Evolutionary conservation across 2,113 vertebrate genomes (phyloP).

Genomic region (Siphamia tubifer): DNA sequence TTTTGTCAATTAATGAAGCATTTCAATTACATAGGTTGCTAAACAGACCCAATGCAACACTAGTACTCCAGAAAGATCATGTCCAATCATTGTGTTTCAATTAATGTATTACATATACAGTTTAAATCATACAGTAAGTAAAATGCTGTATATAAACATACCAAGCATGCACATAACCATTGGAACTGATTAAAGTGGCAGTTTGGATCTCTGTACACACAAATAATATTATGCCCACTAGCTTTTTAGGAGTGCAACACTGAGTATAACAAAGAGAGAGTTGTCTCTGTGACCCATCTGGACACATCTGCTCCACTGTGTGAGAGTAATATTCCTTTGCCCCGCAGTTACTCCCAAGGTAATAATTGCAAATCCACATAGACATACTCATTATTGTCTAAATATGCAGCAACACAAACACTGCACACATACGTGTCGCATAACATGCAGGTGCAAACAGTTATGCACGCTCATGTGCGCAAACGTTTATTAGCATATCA

Average conservation of each 20-base stretch:
- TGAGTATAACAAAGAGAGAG: not conserved
- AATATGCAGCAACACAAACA: slow-evolving; percentile 28
- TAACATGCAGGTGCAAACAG: not conserved
- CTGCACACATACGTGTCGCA: not conserved
- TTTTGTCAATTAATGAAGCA: too few relatives aligned
- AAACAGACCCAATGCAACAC: too few relatives aligned
- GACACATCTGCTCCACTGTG: not conserved
- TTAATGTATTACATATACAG: too few relatives aligned
- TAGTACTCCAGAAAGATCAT: too few relatives aligned
- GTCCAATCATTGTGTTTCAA: too few relatives aligned
- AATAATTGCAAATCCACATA: slow-evolving; percentile 2
- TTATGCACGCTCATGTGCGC: slow-evolving; percentile 6
- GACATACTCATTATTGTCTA: not conserved
- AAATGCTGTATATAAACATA: too few relatives aligned
- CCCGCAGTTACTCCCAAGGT: not conserved
- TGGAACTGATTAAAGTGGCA: not conserved
- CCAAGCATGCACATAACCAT: too few relatives aligned
- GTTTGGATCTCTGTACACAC: not conserved
- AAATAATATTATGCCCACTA: not conserved
- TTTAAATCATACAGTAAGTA: too few relatives aligned
- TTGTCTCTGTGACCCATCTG: slow-evolving; percentile 14
- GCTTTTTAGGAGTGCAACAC: not conserved
- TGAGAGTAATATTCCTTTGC: not conserved
- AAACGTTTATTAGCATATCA: slow-evolving; percentile 14
- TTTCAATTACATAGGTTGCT: too few relatives aligned